phyloP scores from a whole-genome alignment of 2,113 vertebrate genomes.

The Gopherus evgoodei region DNA sequence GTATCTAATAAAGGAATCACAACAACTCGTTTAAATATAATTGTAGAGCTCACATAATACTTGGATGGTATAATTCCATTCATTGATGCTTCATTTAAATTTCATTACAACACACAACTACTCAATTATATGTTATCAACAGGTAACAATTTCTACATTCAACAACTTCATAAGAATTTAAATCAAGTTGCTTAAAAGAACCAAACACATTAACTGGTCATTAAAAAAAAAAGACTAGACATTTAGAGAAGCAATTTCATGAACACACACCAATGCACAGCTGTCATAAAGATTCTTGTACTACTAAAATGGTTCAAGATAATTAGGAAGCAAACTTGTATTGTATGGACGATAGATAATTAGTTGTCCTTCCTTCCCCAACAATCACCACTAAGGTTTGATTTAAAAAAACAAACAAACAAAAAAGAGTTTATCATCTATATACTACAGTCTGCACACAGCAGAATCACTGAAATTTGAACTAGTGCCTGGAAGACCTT shows the following conservation, averaged over 20 bases:
- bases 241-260: conserved; percentile 75
- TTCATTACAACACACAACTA: conserved; percentile 65
- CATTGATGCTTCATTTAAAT: conserved; percentile 65
- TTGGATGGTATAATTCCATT: conserved; percentile 64
- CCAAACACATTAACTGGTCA: conserved; percentile 50
- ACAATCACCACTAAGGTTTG: background rate
- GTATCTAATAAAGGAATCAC: conserved; percentile 58
- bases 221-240: conserved; percentile 22
- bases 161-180: conserved; percentile 51
- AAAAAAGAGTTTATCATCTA: background rate
- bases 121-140: conserved; percentile 57
- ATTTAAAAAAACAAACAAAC: background rate
- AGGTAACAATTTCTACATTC: conserved; percentile 73
- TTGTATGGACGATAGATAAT: background rate
- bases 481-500: background rate
- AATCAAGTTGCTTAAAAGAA: conserved; percentile 37
- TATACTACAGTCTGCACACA: background rate
- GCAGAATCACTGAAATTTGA: background rate
- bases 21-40: conserved; percentile 47
- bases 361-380: background rate
- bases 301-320: background rate
- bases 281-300: conserved; percentile 65
- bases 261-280: conserved; percentile 65
- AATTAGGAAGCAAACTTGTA: background rate
- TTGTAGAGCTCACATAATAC: conserved; percentile 62